Base-by-base conservation (phyloP, 2,797 vertebrate species). In the Discoglossus pictus region DNA sequence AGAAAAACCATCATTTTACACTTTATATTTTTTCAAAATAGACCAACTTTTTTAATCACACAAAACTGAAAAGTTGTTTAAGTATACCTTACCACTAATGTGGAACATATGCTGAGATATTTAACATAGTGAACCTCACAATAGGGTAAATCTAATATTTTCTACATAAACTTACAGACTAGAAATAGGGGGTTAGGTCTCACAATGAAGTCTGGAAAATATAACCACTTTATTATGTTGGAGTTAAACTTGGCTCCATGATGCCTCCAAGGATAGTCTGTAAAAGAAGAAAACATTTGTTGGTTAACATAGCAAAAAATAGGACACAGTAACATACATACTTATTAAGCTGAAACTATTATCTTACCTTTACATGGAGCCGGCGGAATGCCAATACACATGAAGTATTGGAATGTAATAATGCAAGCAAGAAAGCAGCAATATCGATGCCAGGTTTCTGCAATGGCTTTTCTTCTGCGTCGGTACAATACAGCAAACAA, bases 381-480 rank as follows among this genome's bases (percentile, higher is more conserved):
- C 13, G 96, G 94, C 2, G 97, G 97, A 73, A 99, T 93, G 70
- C 97, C 97, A 15, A 98, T 96, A 77, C 97, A 99, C 54, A 99
- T 65, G 10, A 98, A 93, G 73, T 98, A 99, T 85, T 99, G 96
- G 59, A 98, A 89, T 9, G 91, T 96, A 74, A 99, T 87, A 86
- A 96, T 93, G 64, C 91, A 94, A 44, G 96, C 91, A 77, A 99
- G 88, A 82, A 99, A 98, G 81, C 91, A 97, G 85, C 97, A 99
- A 81, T 99, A 99, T 80, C 95, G 98, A 24, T 96, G 93, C 97
- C 97, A 99, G 78, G 97, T 89, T 83, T 99, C 96, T 0, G 97
- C 97, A 11, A 99, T 98, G 73, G 97, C 97, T 85, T 99, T 99
- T 78, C 97, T 92, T 78, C 97, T 85, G 2, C 97, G 93, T 34